Conservation (phyloP, 1,140 invertebrate genomes). For the Eulimnadia texana region DNA sequence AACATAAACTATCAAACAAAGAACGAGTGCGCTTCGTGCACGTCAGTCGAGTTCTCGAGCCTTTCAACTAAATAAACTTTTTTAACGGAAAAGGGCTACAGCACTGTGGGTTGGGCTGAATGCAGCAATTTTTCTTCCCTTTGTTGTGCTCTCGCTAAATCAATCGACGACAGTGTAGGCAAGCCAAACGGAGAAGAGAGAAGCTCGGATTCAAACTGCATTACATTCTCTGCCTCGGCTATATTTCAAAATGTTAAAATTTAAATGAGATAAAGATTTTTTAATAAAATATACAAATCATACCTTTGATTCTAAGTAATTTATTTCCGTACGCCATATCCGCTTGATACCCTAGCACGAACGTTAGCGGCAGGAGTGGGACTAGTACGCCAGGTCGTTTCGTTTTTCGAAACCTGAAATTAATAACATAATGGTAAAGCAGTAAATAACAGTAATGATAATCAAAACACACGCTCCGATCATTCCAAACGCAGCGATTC, state of each 20-base stretch:
- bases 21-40: too few species aligned
- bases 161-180: constrained; percentile 48
- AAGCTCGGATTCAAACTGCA: constrained; percentile 50
- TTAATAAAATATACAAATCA: too few species aligned
- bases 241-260: constrained; percentile 1
- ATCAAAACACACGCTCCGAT: constrained; percentile 47
- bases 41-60: too few species aligned
- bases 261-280: too few species aligned
- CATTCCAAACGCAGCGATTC: constrained; percentile 37
- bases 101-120: constrained; percentile 27
- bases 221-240: constrained; percentile 64
- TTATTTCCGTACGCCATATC: constrained; percentile 64
- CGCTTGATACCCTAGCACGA: constrained; percentile 52
- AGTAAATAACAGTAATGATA: too few species aligned
- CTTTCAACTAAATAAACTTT: background rate
- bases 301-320: constrained; percentile 55
- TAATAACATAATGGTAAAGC: too few species aligned
- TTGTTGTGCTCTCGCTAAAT: constrained; percentile 43
- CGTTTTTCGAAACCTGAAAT: constrained; percentile 40
- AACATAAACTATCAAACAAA: too few species aligned
- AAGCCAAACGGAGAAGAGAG: constrained; percentile 50
- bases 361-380: constrained; percentile 50
- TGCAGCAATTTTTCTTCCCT: constrained; percentile 51
- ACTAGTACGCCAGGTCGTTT: constrained; percentile 40
- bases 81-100: background rate